Conservation (phyloP, 2,888 invertebrate genomes). For the Spodoptera picta region DNA sequence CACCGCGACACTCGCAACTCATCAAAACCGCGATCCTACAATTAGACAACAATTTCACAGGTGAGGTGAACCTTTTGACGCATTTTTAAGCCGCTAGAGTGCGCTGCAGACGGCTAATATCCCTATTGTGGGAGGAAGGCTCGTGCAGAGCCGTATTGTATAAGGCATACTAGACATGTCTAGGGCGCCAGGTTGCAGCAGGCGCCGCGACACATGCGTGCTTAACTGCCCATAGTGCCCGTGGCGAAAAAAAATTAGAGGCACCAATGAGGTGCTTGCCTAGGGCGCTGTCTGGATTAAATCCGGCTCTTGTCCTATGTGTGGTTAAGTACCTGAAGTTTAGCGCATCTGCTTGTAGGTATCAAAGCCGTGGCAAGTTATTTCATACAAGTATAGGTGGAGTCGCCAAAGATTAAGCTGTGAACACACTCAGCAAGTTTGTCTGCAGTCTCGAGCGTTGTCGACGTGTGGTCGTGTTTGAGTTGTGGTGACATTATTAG, state of each 20-base stretch:
- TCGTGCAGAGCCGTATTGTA: neutral
- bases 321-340: constrained; percentile 41
- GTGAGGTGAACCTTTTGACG: constrained; percentile 5
- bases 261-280: no score
- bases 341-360: constrained; percentile 35
- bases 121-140: constrained; percentile 17
- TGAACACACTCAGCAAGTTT: no score
- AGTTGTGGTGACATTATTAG: neutral
- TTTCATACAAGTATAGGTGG: constrained; percentile 37
- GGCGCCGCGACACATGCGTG: no score
- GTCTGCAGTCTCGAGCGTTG: no score
- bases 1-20: no score
- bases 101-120: constrained; percentile 45
- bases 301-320: neutral
- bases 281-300: no score
- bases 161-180: no score
- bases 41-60: neutral
- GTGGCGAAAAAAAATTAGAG: no score
- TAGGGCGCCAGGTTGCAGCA: no score
- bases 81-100: constrained; percentile 25
- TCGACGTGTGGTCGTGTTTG: no score
- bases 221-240: no score
- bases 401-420: constrained; percentile 34
- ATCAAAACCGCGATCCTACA: no score
- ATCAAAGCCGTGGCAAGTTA: constrained; percentile 43